Conservation (phyloP, 1,140 invertebrate genomes). For the Zaprionus vittiger region DNA sequence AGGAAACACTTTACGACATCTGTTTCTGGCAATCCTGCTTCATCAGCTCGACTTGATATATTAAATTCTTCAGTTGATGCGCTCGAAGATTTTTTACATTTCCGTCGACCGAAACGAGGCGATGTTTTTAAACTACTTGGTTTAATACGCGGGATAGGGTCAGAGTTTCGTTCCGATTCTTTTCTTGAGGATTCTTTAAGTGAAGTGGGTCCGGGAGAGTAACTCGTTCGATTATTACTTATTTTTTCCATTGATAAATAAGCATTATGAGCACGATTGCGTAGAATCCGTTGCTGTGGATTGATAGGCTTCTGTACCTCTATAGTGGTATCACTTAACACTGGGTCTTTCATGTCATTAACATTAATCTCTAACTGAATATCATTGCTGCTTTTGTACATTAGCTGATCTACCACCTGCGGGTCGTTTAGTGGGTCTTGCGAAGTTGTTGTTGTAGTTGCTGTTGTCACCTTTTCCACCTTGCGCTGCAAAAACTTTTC, state of each 20-base stretch:
- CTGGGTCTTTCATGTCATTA: neutral
- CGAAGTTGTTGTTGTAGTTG: neutral
- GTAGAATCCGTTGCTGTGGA: neutral
- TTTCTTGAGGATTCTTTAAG: neutral
- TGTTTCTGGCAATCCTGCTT: neutral
- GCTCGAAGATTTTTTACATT: neutral
- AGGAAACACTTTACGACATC: neutral
- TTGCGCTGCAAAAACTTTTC: slow-evolving; percentile 24
- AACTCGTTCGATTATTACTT: neutral
- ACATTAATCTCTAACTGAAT: neutral
- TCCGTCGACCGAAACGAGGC: neutral
- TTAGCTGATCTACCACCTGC: neutral
- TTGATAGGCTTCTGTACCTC: neutral
- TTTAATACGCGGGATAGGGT: neutral
- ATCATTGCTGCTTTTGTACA: neutral
- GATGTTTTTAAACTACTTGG: neutral
- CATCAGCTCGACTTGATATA: neutral
- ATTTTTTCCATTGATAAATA: neutral
- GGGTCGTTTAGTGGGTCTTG: neutral
- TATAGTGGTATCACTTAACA: neutral
- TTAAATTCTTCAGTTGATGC: neutral
- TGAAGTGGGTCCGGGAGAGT: neutral
- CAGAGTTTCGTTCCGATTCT: neutral
- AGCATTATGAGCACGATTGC: neutral
- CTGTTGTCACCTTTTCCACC: neutral